Percentiles rank a stretch among this genome's conserved stretches.
Conservation (phyloP, 2,113 vertebrate genomes). For the Ophthalmolycus amberensis region DNA sequence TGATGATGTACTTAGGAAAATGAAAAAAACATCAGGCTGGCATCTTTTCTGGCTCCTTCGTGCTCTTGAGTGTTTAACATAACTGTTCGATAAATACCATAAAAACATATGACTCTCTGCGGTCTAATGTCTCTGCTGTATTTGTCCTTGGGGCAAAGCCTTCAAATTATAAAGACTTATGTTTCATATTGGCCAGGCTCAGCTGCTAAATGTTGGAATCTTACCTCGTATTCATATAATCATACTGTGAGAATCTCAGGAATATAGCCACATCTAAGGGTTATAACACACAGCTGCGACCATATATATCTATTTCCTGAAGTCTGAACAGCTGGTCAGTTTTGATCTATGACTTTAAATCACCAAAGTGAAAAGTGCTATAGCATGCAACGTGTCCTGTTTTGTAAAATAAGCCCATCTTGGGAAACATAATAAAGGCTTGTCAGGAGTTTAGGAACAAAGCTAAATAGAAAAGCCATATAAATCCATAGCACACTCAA, state of each 20-base stretch:
- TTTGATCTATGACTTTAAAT: conserved; percentile 52
- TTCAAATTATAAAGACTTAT: conserved; percentile 38
- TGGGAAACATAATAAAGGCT: conserved; percentile 52
- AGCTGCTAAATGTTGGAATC: conserved; percentile 12
- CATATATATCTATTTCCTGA: conserved; percentile 36
- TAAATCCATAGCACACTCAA: conserved; percentile 17
- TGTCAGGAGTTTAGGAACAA: conserved; percentile 55
- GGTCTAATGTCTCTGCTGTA: conserved; percentile 29
- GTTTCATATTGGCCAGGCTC: conserved; percentile 4
- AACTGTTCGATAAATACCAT: conserved; percentile 52
- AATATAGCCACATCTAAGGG: conserved; percentile 54
- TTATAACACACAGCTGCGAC: conserved; percentile 53
- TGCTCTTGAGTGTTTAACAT: conserved; percentile 49
- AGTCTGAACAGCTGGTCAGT: conserved; percentile 45
- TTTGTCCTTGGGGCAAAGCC: conserved; percentile 33
- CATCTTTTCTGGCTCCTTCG: conserved; percentile 43
- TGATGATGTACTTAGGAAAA: conserved; percentile 46
- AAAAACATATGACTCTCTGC: conserved; percentile 47
- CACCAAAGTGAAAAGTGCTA: conserved; percentile 31
- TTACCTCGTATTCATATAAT: conserved; percentile 42
- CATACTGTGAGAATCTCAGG: conserved; percentile 43
- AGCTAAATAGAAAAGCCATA: conserved; percentile 45
- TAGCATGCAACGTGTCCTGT: conserved; percentile 50
- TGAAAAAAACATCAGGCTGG: conserved; percentile 23
- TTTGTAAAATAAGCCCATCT: conserved; percentile 54